These are phyloP conservation scores for Rhynchonycteris naso DNA, from an alignment of 2,797 vertebrate species.

Conservation along the genomic window DNA sequence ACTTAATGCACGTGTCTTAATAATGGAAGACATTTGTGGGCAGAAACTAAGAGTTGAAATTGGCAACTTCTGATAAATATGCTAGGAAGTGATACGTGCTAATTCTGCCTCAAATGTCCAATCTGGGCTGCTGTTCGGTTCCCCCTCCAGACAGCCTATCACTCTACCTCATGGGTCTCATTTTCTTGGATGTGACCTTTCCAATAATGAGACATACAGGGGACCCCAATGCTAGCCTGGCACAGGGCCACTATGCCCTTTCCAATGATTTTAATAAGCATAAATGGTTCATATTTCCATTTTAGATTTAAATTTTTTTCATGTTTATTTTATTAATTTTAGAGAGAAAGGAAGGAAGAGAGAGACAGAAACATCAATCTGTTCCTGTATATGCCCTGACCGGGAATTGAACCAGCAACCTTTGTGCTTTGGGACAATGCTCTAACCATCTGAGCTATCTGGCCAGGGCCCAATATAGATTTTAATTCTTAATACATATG, in stretches of 20 bases:
- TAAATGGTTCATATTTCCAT: not conserved
- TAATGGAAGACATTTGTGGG: not conserved
- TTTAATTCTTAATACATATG: not conserved
- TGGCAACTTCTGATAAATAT: not conserved
- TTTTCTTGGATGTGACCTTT: not conserved
- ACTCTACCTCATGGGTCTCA: not conserved
- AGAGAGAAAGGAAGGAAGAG: too few species aligned
- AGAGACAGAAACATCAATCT: too few species aligned
- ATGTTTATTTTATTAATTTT: too few species aligned
- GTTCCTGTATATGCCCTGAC: too few species aligned
- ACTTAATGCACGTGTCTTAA: not conserved
- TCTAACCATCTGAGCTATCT: too few species aligned
- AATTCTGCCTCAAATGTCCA: not conserved
- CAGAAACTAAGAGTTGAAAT: conserved; percentile 12
- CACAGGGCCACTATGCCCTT: not conserved
- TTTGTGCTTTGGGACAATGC: too few species aligned
- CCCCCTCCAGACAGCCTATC: not conserved
- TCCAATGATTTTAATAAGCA: not conserved
- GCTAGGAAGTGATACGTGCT: not conserved
- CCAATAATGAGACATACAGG: not conserved
- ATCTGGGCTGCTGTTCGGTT: not conserved
- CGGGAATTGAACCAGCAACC: too few species aligned
- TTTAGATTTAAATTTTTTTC: not conserved
- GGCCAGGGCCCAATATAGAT: not conserved
- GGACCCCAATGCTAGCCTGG: not conserved